Evolutionary conservation across 2,888 invertebrate genomes (phyloP).

Genomic region (Drosophila greeni): DNA sequence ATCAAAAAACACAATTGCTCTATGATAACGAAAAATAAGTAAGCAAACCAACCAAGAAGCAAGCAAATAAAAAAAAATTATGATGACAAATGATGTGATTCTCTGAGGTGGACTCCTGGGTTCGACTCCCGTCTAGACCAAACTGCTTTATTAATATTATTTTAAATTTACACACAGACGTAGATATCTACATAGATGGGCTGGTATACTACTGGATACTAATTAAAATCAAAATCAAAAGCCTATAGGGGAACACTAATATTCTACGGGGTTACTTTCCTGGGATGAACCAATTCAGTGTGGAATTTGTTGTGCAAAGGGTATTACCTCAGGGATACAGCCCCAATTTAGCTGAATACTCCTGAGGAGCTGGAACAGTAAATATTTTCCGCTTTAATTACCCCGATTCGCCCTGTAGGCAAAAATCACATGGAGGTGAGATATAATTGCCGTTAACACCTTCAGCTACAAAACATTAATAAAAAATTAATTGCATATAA

Average conservation of each 20-base stretch:
- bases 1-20: conserved; percentile 49
- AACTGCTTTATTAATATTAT: no score
- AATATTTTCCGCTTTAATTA: neutral
- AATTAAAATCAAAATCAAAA: no score
- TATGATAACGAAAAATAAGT: conserved; percentile 40
- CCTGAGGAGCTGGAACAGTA: no score
- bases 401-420: neutral
- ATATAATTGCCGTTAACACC: no score
- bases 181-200: no score
- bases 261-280: neutral
- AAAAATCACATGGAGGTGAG: neutral
- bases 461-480: no score
- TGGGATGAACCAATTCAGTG: neutral
- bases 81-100: conserved; percentile 21
- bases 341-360: no score
- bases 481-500: no score
- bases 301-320: neutral
- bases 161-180: no score
- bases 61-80: conserved; percentile 57
- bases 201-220: no score
- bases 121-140: no score
- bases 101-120: neutral
- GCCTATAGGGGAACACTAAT: neutral
- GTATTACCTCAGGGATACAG: neutral
- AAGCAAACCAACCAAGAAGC: conserved; percentile 41